phyloP scores from a whole-genome alignment of 1,140 invertebrate species.

The Phortica variegata region DNA sequence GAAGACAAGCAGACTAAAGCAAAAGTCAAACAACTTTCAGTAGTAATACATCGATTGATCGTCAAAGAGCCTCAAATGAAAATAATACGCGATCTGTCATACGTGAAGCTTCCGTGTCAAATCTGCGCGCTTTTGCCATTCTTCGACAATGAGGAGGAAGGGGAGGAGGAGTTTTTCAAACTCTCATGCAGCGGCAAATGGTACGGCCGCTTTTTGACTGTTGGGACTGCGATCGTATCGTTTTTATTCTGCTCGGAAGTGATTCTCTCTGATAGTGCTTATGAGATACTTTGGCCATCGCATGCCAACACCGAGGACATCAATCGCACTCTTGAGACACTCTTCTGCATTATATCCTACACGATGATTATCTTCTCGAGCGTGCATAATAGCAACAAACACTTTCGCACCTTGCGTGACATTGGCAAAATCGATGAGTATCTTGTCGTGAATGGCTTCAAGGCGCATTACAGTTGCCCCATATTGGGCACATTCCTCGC shows the following conservation, averaged over 20 bases:
- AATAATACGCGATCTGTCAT: no score
- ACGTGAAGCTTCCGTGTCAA: no score
- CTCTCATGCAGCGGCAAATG: slow-evolving; percentile 16
- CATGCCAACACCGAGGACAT: slow-evolving; percentile 43
- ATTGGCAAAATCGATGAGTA: slow-evolving; percentile 30
- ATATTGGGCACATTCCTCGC: slow-evolving; percentile 16
- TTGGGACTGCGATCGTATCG: slow-evolving; percentile 16
- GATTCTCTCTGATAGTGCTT: slow-evolving; percentile 23
- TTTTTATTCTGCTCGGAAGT: slow-evolving; percentile 26
- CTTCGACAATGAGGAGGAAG: slow-evolving; percentile 19
- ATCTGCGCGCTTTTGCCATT: slow-evolving; percentile 29
- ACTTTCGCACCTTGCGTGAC: slow-evolving; percentile 32
- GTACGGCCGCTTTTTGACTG: slow-evolving; percentile 21
- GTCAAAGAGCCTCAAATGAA: no score
- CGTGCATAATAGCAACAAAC: slow-evolving; percentile 21
- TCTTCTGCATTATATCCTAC: slow-evolving; percentile 38
- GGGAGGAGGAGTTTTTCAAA: no score
- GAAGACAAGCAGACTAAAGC: no score
- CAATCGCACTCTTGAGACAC: slow-evolving; percentile 39
- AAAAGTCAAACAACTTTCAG: no score
- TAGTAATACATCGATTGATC: no score
- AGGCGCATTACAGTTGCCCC: slow-evolving; percentile 23
- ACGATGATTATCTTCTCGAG: slow-evolving; percentile 31
- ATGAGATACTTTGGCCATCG: slow-evolving; percentile 23
- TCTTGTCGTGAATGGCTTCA: slow-evolving; percentile 22